Evolutionary conservation across 1,140 invertebrate genomes (phyloP), one percentile per base, ranked within the genome.

Genomic region (Bactericera cockerelli): DNA sequence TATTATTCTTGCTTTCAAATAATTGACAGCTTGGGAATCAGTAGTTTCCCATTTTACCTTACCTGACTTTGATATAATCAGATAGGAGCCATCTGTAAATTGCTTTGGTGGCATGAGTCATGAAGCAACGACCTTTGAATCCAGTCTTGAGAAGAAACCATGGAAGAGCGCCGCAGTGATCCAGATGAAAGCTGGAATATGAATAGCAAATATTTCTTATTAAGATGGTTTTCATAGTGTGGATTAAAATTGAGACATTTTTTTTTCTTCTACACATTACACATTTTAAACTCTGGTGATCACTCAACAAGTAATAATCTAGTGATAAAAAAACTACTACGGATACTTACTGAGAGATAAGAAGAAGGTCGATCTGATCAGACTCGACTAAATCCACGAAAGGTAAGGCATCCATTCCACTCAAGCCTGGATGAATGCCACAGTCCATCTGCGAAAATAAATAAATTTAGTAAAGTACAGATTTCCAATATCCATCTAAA

Each of bases 21-120:
- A n/a, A n/a, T n/a, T n/a, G n/a, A n/a, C n/a, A n/a, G n/a, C n/a
- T n/a, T n/a, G n/a, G n/a, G n/a, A n/a, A n/a, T n/a, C n/a, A n/a
- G n/a, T n/a, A n/a, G n/a, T 3, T 58, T n/a, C 2, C 26, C n/a
- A 61, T 42, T 36, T 36, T 38, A 10, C 69, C 70, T 73, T 69
- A 84, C 82, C 82, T 89, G 55, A 99, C 95, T 87, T 98, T 98
- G 59, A 99, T 98, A 68, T 95, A 99, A 82, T 99, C 97, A 0
- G 95, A 96, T 0, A 99, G 75, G 19, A 99, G 78, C 94, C 95
- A 99, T 64, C 95, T 78, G 70, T 99, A 99, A 67, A 99, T 99
- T 16, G 96, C 96, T 79, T 99, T 99, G 0, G 97, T 98, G 1
- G 97, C 96, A 71, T 99, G 97, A 0, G 97, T 99, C 97, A 99